Evolutionary conservation across 1,140 invertebrate species (phyloP), one percentile per base, ranked within the genome.

Genomic region (Trichogramma pretiosum): DNA sequence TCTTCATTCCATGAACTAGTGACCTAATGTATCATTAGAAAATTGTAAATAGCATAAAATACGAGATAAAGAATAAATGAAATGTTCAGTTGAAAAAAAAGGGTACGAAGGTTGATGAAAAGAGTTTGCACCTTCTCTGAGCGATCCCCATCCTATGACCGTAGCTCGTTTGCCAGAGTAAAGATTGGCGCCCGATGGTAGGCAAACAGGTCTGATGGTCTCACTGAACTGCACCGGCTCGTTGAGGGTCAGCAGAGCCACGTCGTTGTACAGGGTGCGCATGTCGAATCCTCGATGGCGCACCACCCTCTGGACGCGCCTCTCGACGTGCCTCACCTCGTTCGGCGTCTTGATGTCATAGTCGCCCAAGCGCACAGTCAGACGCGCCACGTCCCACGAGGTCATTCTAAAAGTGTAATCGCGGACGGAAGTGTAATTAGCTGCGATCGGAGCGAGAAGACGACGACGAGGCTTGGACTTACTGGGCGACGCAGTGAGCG

Each of bases 401-500:
- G 80, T 89, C 88, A 93, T 90, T 46, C 89, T 91, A 64, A 14
- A 79, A 76, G 45, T 28, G 24, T 11, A 5, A 28, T n/a, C n/a
- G n/a, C n/a, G n/a, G n/a, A n/a, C n/a, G n/a, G n/a, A n/a, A n/a
- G n/a, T n/a, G n/a, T n/a, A n/a, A n/a, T n/a, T n/a, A n/a, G n/a
- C n/a, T n/a, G n/a, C n/a, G n/a, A n/a, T n/a, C n/a, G n/a, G n/a
- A n/a, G n/a, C n/a, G n/a, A n/a, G n/a, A n/a, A n/a, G n/a, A n/a
- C n/a, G n/a, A n/a, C n/a, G n/a, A 19, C 36, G 3, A 43, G 39
- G 22, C 13, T 13, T 9, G 5, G 34, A 77, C 81, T 81, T 76
- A 90, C 87, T 89, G 83, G 24, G 87, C 86, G 33, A 92, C 85
- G 63, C 91, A 95, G 69, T 95, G 91, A 11, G 91, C 90, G 1